A percentile compares a stretch with the other conserved stretches of the same genome.
phyloP scores from a whole-genome alignment of 2,113 vertebrate genomes.

The Proteles cristata region DNA sequence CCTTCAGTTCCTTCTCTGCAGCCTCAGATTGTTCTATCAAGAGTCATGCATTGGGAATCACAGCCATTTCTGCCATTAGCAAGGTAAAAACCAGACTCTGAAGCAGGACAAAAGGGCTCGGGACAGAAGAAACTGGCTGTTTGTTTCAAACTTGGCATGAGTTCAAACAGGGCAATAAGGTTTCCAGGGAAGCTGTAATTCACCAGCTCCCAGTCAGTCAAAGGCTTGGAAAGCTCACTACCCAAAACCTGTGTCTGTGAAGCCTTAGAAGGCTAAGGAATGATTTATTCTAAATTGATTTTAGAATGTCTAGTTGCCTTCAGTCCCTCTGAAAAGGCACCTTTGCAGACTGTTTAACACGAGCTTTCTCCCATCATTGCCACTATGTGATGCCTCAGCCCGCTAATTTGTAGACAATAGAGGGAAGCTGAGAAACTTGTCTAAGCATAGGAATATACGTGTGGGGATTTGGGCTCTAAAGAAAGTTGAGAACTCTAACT shows the following conservation, averaged over 20 bases:
- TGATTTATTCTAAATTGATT: not conserved
- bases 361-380: not conserved
- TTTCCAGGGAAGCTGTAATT: not conserved
- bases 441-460: not conserved
- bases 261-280: not conserved
- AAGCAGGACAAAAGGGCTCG: not conserved
- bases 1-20: not conserved
- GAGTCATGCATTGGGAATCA: not conserved
- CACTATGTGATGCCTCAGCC: not conserved
- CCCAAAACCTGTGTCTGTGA: not conserved
- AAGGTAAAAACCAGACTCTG: slow-evolving; percentile 25
- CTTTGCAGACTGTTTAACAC: not conserved
- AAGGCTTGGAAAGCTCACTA: not conserved
- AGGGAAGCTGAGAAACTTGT: not conserved
- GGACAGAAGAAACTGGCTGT: not conserved
- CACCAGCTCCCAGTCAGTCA: not conserved
- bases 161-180: not conserved
- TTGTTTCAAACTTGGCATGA: not conserved
- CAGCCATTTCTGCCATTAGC: slow-evolving; percentile 7
- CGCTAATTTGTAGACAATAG: not conserved
- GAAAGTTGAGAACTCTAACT: not conserved
- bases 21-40: not conserved
- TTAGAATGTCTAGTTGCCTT: slow-evolving; percentile 8
- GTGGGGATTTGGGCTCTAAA: not conserved
- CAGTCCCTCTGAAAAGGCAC: not conserved